Evolutionary conservation across 2,888 invertebrate species (phyloP), one percentile per base, ranked within the genome.

Genomic region (Antheraea assamensis): DNA sequence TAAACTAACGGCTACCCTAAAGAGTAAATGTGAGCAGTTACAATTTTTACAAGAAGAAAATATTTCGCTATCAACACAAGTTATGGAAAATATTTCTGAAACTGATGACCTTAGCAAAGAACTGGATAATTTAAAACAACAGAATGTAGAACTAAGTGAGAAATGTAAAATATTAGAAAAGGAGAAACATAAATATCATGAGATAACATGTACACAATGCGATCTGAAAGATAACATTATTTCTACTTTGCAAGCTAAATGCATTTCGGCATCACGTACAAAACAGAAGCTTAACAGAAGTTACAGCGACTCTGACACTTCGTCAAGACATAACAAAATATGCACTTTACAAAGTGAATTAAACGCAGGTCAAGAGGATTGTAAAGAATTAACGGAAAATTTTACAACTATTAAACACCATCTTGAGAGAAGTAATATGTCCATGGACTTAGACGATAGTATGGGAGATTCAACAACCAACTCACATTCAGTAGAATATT

Each of bases 51-150:
- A 95, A 85, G 87, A 88, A 21, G 95, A 95, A 85, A 94, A 95
- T 80, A 95, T 95, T 78, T 87, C 89, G 71, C 86, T 96, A 35
- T 96, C 96, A 0, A 95, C 90, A 61, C 93, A 95, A 83, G 79
- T 96, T 3, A 95, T 96, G 87, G 96, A 96, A 71, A 94, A 87
- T 75, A 90, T 96, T 72, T 93, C 95, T 73, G 96, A 96, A 77
- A 88, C 87, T 27, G 95, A 96, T 72, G 82, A 85, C 49, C 85
- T 96, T 4, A 95, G 88, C 75, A 88, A 88, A 76, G 88, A 92
- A 78, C 76, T 94, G n/a, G 80, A 87, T 55, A 77, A 47, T 42
- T 71, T 91, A 31, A 90, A 83, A 80, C 78, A 79, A 55, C 78
- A 70, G 30, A 91, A 90, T 75, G 71, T 35, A 13, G 79, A 86